phyloP scores from a whole-genome alignment of 2,888 invertebrate species.

The Andricus quercusramuli region DNA sequence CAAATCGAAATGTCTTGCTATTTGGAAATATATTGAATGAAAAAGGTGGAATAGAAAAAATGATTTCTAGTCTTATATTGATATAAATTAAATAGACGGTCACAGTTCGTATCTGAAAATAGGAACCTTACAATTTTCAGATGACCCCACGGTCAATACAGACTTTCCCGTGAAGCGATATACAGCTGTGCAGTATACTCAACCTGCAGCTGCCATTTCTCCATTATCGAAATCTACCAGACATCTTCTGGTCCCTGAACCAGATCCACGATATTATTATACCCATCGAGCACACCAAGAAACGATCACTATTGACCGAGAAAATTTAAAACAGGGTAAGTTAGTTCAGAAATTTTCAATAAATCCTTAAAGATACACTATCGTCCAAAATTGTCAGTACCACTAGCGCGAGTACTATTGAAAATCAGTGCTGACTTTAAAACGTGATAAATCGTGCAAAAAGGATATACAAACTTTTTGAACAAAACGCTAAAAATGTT shows the following conservation, averaged over 20 bases:
- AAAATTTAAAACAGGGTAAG: slow-evolving; percentile 77
- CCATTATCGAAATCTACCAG: slow-evolving; percentile 89
- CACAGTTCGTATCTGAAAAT: slow-evolving; percentile 29
- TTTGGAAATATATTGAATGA: not conserved
- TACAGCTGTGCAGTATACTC: slow-evolving; percentile 88
- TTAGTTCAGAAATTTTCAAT: not conserved
- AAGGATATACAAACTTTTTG: too few species aligned
- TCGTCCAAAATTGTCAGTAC: too few species aligned
- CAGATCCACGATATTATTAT: slow-evolving; percentile 84
- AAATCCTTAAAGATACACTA: not conserved
- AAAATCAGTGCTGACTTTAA: too few species aligned
- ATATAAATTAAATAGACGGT: not conserved
- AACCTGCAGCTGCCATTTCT: slow-evolving; percentile 87
- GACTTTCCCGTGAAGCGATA: slow-evolving; percentile 89
- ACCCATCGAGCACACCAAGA: slow-evolving; percentile 79
- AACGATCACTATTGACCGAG: slow-evolving; percentile 75
- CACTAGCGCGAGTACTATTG: too few species aligned
- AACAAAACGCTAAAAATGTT: too few species aligned
- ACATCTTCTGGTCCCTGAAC: slow-evolving; percentile 85
- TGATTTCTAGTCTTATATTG: not conserved
- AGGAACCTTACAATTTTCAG: slow-evolving; percentile 72
- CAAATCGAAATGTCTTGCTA: not conserved
- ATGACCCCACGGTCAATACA: slow-evolving; percentile 86
- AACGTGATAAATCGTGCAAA: too few species aligned
- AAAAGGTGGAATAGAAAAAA: not conserved